phyloP scores from a whole-genome alignment of 2,113 vertebrate species.

The Pongo abelii region DNA sequence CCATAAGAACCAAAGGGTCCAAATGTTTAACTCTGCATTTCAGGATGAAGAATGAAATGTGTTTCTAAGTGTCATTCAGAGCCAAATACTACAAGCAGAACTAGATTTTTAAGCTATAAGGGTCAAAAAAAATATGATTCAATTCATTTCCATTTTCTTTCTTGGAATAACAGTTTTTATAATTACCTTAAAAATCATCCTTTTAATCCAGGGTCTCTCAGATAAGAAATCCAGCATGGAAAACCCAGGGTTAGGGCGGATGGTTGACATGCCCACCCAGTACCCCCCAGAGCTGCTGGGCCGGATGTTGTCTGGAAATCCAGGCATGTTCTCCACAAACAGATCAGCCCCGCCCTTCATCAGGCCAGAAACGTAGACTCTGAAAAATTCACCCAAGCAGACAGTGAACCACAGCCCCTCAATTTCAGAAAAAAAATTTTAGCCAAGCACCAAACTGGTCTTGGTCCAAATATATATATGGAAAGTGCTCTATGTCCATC shows the following conservation, averaged over 20 bases:
- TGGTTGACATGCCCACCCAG: constrained; percentile 93
- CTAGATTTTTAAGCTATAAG: background rate
- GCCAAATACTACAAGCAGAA: constrained; percentile 2
- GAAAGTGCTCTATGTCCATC: background rate
- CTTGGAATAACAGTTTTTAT: background rate
- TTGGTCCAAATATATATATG: background rate
- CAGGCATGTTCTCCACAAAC: constrained; percentile 96
- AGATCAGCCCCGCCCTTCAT: constrained; percentile 97
- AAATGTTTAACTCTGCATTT: background rate
- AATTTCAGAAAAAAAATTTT: background rate
- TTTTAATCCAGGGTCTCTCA: constrained; percentile 95
- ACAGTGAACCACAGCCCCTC: background rate
- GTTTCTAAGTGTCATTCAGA: background rate
- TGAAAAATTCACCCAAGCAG: constrained; percentile 77
- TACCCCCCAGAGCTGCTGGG: constrained; percentile 95
- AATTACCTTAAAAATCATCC: constrained; percentile 94
- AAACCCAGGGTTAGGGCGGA: constrained; percentile 94
- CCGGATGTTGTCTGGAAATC: constrained; percentile 96
- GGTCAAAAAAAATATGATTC: background rate
- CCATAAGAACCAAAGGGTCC: background rate
- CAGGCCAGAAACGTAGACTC: constrained; percentile 95
- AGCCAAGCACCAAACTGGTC: background rate
- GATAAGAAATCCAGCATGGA: constrained; percentile 97
- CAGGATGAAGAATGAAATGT: background rate
- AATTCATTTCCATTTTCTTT: background rate